Evolutionary conservation across 1,140 invertebrate genomes (phyloP).

Genomic region (Solen grandis): DNA sequence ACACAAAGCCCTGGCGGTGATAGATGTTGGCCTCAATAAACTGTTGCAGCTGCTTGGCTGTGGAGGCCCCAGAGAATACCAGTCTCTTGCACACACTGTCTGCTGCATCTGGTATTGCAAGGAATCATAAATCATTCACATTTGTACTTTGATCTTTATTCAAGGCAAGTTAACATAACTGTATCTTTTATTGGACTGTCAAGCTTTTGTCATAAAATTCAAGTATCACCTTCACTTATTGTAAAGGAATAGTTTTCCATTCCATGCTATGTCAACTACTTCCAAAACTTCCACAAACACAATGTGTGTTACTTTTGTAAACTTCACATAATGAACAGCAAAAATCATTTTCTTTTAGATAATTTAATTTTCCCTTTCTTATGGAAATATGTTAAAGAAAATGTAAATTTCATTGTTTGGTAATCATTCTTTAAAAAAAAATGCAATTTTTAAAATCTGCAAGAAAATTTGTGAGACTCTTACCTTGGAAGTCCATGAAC

Average conservation of each 20-base stretch:
- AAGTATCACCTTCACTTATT: background rate
- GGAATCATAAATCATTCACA: background rate
- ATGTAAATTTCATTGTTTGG: too few relatives aligned
- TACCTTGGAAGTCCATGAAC: conserved; percentile 77
- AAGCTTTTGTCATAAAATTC: background rate
- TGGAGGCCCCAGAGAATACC: conserved; percentile 79
- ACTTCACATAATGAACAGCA: too few relatives aligned
- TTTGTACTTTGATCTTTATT: background rate
- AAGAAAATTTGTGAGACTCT: too few relatives aligned
- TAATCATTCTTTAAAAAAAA: too few relatives aligned
- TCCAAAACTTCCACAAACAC: too few relatives aligned
- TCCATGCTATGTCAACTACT: too few relatives aligned
- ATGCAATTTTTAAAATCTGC: too few relatives aligned
- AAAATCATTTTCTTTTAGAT: too few relatives aligned
- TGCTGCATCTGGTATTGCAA: conserved; percentile 69
- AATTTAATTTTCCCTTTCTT: too few relatives aligned
- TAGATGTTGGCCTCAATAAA: conserved; percentile 80
- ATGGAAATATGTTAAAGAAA: too few relatives aligned
- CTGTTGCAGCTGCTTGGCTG: conserved; percentile 77
- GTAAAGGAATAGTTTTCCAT: background rate
- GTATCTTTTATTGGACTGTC: background rate
- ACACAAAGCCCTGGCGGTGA: conserved; percentile 81
- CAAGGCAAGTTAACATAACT: background rate
- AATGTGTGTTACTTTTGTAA: too few relatives aligned
- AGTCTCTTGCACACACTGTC: conserved; percentile 74